Evolutionary conservation across 1,140 invertebrate genomes (phyloP), one percentile per base, ranked within the genome.

Genomic region (Meloidogyne exigua): DNA sequence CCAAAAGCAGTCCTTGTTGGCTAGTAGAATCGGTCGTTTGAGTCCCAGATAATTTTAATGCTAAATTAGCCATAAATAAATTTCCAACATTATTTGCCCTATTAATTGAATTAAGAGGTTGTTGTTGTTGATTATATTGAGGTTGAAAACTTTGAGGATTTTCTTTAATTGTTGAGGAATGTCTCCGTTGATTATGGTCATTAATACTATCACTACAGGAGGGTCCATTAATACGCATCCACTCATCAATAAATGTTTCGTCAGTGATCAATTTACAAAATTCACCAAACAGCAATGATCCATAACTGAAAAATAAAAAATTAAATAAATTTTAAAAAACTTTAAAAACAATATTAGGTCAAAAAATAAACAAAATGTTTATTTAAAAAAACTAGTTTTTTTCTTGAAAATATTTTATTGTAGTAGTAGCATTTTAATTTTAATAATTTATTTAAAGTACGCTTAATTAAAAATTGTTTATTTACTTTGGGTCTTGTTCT

Each of bases 241-340:
- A 76, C 12, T 80, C 79, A 66, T 80, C 79, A n/a, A 80, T 80
- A 42, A 79, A 68, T 15, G 44, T 57, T 42, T 79, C 78, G 28
- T 79, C 78, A 11, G 57, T 44, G 12, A 83, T 32, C 11, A 82
- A 25, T 73, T 87, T 86, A 32, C 82, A 69, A 39, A 87, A 85
- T 75, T 87, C 85, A 2, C 26, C 49, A 72, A 72, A 87, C 25
- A 87, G 68, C 32, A 87, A 67, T 32, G 78, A 70, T 18, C 85
- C 85, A 69, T 80, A 87, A 39, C 63, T 65, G 18, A 21, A 71
- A 18, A n/a, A 2, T 71, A n/a, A 10, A 3, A 28, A 21, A 28
- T 13, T 10, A 13, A 28, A 11, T 2, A 69, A 69, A 21, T 12
- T 21, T 15, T 10, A 10, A 39, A 39, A 39, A 39, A 39, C 9